Evolutionary conservation across 2,888 invertebrate genomes (phyloP).

Genomic region (Flexamia atlantica): DNA sequence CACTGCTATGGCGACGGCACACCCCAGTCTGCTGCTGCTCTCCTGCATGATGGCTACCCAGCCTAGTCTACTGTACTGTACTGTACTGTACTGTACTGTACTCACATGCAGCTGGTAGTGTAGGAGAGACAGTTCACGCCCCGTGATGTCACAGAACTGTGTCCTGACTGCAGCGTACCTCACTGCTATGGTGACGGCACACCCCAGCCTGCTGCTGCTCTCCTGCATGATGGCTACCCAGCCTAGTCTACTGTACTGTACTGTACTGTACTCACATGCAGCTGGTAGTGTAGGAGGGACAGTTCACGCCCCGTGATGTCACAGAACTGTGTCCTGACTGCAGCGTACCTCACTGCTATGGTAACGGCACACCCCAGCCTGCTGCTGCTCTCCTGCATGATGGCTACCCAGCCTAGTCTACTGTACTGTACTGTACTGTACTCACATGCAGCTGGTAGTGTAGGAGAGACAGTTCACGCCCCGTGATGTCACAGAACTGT

Average conservation of each 20-base stretch:
- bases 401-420: slow-evolving; percentile 83
- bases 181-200: slow-evolving; percentile 89
- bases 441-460: slow-evolving; percentile 94
- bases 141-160: slow-evolving; percentile 87
- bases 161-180: slow-evolving; percentile 91
- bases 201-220: slow-evolving; percentile 77
- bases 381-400: slow-evolving; percentile 77
- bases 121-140: slow-evolving; percentile 88
- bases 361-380: slow-evolving; percentile 84
- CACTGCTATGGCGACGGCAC: slow-evolving; percentile 89
- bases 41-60: slow-evolving; percentile 84
- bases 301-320: slow-evolving; percentile 82
- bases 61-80: slow-evolving; percentile 75
- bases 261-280: no score
- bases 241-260: no score
- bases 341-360: slow-evolving; percentile 93
- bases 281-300: slow-evolving; percentile 94
- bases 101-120: slow-evolving; percentile 95
- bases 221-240: slow-evolving; percentile 84
- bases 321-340: slow-evolving; percentile 91
- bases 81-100: no score
- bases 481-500: slow-evolving; percentile 87
- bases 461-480: slow-evolving; percentile 88
- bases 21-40: slow-evolving; percentile 77
- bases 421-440: slow-evolving; percentile 30